Conservation (phyloP, 2,113 vertebrate genomes). For the Pavo muticus region DNA sequence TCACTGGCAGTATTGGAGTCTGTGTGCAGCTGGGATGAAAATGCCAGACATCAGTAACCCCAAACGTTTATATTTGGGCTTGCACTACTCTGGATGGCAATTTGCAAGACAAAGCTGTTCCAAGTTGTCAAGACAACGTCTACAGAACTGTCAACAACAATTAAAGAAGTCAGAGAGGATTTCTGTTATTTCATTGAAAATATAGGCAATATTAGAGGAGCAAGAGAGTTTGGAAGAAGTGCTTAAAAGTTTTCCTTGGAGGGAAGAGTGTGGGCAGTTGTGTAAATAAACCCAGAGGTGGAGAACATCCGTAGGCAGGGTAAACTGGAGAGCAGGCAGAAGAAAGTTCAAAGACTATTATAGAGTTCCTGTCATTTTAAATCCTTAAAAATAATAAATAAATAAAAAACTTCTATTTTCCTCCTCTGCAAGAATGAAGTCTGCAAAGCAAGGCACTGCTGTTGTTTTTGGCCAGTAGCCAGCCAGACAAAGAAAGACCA, state of each 20-base stretch:
- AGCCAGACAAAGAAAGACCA: not conserved
- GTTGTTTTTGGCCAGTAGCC: slow-evolving; percentile 37
- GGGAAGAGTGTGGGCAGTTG: not conserved
- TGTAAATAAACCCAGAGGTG: not conserved
- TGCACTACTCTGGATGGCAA: not conserved
- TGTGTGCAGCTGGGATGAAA: not conserved
- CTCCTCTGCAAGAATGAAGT: not conserved
- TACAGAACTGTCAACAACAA: not conserved
- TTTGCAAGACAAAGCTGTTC: slow-evolving; percentile 13
- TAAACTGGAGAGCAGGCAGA: not conserved
- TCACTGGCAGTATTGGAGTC: not conserved
- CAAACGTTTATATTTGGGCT: slow-evolving; percentile 14
- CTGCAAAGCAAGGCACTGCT: slow-evolving; percentile 1
- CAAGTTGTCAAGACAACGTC: not conserved
- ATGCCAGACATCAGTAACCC: not conserved
- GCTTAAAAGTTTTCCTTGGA: not conserved
- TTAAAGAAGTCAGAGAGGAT: not conserved
- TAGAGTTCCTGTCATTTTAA: not conserved
- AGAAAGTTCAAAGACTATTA: not conserved
- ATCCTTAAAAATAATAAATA: not conserved
- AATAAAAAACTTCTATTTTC: not conserved
- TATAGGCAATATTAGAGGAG: not conserved
- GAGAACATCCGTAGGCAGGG: not conserved
- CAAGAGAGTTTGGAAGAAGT: not conserved
- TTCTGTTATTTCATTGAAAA: not conserved